Conservation (phyloP, 2,797 vertebrate genomes). For the Uromys caudimaculatus region DNA sequence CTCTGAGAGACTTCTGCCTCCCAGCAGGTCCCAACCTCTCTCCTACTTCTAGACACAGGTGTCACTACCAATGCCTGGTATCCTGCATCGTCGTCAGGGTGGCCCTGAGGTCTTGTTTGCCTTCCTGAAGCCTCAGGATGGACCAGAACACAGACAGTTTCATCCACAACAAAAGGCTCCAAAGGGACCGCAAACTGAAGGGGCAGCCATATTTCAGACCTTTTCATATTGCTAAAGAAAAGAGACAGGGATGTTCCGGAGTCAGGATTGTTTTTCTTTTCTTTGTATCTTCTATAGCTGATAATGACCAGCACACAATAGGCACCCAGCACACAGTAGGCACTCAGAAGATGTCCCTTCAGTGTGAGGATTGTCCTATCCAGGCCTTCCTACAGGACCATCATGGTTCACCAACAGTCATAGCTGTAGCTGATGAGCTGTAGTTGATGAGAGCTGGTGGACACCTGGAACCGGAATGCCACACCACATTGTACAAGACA, state of each 20-base stretch:
- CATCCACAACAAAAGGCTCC: neutral
- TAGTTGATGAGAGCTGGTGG: neutral
- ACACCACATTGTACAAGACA: neutral
- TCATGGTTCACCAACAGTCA: neutral
- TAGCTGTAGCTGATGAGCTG: neutral
- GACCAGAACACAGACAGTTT: neutral
- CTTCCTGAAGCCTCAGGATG: neutral
- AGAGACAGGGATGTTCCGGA: neutral
- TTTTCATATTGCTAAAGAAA: neutral
- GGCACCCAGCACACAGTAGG: neutral
- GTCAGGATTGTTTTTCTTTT: neutral
- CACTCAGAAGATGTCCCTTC: neutral
- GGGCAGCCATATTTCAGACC: neutral
- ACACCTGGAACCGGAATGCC: neutral
- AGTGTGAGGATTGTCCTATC: neutral
- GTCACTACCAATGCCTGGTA: neutral
- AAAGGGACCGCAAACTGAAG: neutral
- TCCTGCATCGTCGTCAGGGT: neutral
- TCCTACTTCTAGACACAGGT: neutral
- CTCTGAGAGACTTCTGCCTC: neutral
- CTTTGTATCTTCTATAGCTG: neutral
- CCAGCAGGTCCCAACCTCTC: neutral
- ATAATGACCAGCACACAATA: neutral
- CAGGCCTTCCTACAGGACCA: neutral
- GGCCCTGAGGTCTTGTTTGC: neutral